Evolutionary conservation across 2,888 invertebrate genomes (phyloP), one percentile per base, ranked within the genome.

Genomic region (Eupithecia subfuscata): DNA sequence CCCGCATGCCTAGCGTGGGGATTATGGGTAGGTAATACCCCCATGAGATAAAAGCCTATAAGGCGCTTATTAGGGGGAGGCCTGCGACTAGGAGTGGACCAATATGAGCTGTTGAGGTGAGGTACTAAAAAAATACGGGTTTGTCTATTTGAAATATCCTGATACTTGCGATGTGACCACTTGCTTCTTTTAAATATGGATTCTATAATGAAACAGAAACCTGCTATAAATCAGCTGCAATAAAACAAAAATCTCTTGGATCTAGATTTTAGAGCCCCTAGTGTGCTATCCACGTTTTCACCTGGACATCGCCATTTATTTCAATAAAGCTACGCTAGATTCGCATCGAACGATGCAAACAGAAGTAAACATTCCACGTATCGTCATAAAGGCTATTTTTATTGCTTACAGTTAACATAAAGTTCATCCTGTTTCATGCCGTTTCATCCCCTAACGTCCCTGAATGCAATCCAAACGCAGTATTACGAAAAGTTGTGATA

Each of bases 341-440:
- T 79, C 79, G 73, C 74, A 85, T 84, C 81, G 86, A 89, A 86
- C 88, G 88, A 89, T 84, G 86, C 88, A 87, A 86, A 88, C 88
- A 91, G 89, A 88, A 89, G 89, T 89, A 92, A 89, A 89, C 91
- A 93, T 92, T 92, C 91, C 94, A 93, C 93, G 94, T 93, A 92
- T 90, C 88, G 91, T 91, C 91, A 91, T 94, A 93, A 94, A 94
- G 92, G 92, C 91, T 89, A 93, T 93, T 94, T 94, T 94, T 94
- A 94, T 94, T 88, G 91, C 91, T 86, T 84, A 88, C 92, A 89
- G 92, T 93, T 91, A 91, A 91, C 92, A 93, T 93, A 93, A 94
- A 94, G 85, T 92, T 91, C 89, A 93, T 93, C 91, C 90, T 84
- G 88, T 88, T 91, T 91, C 92, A 93, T 93, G 91, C 91, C 84